phyloP scores from a whole-genome alignment of 2,113 vertebrate species.

The Lampris megalopsis region DNA sequence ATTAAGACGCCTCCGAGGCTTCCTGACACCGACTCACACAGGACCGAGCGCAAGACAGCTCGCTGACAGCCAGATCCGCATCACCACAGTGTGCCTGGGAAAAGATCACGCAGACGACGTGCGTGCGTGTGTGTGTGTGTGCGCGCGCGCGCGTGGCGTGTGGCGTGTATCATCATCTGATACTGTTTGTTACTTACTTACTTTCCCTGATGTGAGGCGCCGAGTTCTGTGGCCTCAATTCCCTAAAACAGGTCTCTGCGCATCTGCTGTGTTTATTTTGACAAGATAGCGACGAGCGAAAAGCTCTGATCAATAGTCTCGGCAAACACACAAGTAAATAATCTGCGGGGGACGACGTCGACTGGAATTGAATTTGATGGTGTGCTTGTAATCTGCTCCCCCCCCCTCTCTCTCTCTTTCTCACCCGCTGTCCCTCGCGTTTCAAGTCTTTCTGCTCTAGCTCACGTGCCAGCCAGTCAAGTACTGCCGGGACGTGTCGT shows the following conservation, averaged over 20 bases:
- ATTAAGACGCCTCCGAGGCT: slow-evolving; percentile 70
- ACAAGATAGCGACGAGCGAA: slow-evolving; percentile 3
- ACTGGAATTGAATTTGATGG: not conserved
- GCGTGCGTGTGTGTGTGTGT: not conserved
- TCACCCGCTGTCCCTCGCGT: not conserved
- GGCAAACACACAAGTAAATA: slow-evolving; percentile 1
- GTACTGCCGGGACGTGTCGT: not conserved
- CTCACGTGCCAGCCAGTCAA: slow-evolving; percentile 9
- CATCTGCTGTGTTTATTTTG: slow-evolving; percentile 34
- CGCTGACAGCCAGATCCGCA: slow-evolving; percentile 63
- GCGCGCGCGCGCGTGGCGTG: too few relatives aligned
- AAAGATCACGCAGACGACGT: slow-evolving; percentile 55
- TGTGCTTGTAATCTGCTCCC: not conserved
- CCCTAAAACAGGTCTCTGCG: slow-evolving; percentile 30
- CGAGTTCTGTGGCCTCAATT: slow-evolving; percentile 53
- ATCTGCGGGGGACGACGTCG: not conserved
- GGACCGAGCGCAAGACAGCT: slow-evolving; percentile 67
- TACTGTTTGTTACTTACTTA: slow-evolving; percentile 48
- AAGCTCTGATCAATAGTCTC: not conserved
- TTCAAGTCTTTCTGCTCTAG: not conserved
- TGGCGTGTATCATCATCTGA: slow-evolving; percentile 51
- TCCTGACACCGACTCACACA: slow-evolving; percentile 74
- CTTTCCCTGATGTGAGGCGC: slow-evolving; percentile 47
- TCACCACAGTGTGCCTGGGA: slow-evolving; percentile 66
- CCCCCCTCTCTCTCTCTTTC: not conserved